These are phyloP conservation scores for Lochmaea crataegi DNA, from an alignment of 2,888 invertebrate genomes.

Conservation along the genomic window DNA sequence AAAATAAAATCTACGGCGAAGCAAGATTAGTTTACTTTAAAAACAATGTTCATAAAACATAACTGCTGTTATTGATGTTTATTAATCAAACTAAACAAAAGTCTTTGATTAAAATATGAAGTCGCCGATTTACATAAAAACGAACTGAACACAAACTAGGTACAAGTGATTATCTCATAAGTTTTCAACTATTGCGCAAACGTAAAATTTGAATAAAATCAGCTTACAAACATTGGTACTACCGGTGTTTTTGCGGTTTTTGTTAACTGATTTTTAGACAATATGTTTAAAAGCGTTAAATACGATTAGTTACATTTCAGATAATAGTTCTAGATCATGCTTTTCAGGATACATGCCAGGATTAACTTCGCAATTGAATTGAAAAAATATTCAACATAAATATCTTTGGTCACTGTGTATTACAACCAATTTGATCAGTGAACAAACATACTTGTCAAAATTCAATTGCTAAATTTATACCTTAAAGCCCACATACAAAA, in stretches of 20 bases:
- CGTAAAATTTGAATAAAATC: not conserved
- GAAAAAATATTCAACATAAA: not conserved
- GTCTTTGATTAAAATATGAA: slow-evolving; percentile 8
- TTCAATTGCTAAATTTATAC: slow-evolving; percentile 15
- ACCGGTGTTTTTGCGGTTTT: not conserved
- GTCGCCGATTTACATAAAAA: not conserved
- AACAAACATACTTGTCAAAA: not conserved
- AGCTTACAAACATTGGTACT: not conserved
- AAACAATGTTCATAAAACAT: not conserved
- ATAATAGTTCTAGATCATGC: slow-evolving; percentile 11
- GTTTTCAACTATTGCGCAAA: slow-evolving; percentile 14
- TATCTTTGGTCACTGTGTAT: too few species aligned
- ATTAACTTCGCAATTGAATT: slow-evolving; percentile 5
- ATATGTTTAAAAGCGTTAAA: slow-evolving; percentile 1
- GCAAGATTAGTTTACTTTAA: not conserved
- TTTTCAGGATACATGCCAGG: slow-evolving; percentile 2
- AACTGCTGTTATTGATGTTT: slow-evolving; percentile 1
- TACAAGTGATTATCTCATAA: not conserved
- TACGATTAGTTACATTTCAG: slow-evolving; percentile 16
- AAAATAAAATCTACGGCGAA: not conserved
- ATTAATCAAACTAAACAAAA: not conserved
- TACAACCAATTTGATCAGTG: too few species aligned
- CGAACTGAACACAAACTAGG: slow-evolving; percentile 10
- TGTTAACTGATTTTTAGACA: slow-evolving; percentile 2
- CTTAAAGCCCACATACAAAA: slow-evolving; percentile 6